Conservation (phyloP, 2,113 vertebrate species). For the Caranx ignobilis region DNA sequence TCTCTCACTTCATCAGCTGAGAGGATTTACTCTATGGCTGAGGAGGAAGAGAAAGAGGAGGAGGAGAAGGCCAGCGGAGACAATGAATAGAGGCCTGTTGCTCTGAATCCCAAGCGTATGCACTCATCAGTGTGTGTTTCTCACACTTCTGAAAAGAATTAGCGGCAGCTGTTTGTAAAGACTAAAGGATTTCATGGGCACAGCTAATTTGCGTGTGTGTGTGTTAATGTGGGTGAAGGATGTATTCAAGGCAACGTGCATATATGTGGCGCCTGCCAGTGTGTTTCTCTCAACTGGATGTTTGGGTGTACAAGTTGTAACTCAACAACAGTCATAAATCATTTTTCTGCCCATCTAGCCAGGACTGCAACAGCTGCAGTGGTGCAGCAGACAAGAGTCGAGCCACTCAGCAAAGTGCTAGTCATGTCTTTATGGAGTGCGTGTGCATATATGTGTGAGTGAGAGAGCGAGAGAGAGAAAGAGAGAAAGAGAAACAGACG, state of each 20-base stretch:
- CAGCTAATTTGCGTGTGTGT: background rate
- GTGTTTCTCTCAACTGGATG: background rate
- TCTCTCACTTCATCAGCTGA: conserved; percentile 56
- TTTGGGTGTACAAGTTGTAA: conserved; percentile 5
- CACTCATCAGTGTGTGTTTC: conserved; percentile 58
- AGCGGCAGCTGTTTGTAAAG: conserved; percentile 54
- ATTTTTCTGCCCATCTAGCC: background rate
- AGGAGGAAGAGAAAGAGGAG: conserved; percentile 16
- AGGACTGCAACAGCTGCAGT: conserved; percentile 8
- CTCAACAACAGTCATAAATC: background rate
- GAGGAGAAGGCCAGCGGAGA: conserved; percentile 45
- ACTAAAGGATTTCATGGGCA: conserved; percentile 11
- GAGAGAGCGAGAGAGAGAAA: background rate
- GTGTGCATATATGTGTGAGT: background rate
- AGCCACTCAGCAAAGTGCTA: conserved; percentile 1
- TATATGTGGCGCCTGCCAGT: background rate
- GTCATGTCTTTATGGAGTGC: background rate
- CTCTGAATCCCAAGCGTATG: conserved; percentile 47
- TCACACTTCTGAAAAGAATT: conserved; percentile 55
- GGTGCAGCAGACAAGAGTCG: conserved; percentile 5
- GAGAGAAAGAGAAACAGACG: background rate
- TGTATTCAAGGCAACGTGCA: background rate
- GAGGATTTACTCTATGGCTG: conserved; percentile 59
- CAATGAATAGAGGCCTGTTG: conserved; percentile 63
- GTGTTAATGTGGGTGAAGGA: conserved; percentile 3